These are phyloP conservation scores for Patella caerulea DNA, from an alignment of 2,888 invertebrate species.

Conservation along the genomic window DNA sequence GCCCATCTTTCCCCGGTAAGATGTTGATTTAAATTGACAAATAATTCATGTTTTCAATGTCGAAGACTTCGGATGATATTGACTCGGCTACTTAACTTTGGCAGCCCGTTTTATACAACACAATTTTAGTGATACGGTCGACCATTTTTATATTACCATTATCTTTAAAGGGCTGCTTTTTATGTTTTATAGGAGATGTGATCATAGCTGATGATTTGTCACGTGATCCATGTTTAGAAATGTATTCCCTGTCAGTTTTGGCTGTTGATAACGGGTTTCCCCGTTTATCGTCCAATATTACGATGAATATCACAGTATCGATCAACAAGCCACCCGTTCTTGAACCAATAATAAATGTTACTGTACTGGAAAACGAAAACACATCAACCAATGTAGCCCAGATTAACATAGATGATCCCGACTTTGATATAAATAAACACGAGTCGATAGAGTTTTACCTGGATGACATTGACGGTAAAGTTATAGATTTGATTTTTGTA, in stretches of 20 bases:
- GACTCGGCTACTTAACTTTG: no score
- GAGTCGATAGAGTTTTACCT: slow-evolving; percentile 20
- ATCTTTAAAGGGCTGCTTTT: no score
- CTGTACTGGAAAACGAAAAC: slow-evolving; percentile 21
- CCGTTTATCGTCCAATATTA: slow-evolving; percentile 17
- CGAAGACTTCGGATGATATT: no score
- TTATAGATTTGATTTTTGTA: not conserved
- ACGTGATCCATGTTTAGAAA: slow-evolving; percentile 20
- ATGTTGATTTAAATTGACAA: no score
- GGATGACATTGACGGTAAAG: slow-evolving; percentile 14
- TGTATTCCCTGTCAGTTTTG: slow-evolving; percentile 23
- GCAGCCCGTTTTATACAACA: no score
- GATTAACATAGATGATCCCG: slow-evolving; percentile 26
- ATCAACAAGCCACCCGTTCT: slow-evolving; percentile 27
- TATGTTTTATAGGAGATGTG: slow-evolving; percentile 23
- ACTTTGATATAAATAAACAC: slow-evolving; percentile 17
- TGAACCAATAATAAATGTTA: not conserved
- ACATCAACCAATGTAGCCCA: slow-evolving; percentile 23
- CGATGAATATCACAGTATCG: slow-evolving; percentile 25
- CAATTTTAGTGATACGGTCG: no score
- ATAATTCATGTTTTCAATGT: no score
- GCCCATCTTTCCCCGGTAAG: no score
- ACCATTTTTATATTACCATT: no score
- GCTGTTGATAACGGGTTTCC: slow-evolving; percentile 34
- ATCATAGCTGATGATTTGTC: slow-evolving; percentile 24